phyloP scores from a whole-genome alignment of 1,140 invertebrate species.

The Drosophila sechellia region DNA sequence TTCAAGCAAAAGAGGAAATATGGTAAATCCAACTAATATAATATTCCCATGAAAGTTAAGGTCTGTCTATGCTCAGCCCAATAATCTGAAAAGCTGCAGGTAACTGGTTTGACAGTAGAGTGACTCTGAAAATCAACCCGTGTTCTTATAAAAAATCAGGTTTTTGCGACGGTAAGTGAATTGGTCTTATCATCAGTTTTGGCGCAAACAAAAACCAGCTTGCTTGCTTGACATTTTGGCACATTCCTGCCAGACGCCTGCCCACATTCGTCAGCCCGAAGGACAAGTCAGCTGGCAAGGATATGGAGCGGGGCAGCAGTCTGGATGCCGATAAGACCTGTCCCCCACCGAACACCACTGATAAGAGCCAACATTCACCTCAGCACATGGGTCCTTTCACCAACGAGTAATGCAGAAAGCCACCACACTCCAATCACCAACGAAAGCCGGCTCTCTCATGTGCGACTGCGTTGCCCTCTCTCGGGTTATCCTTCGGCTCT shows the following conservation, averaged over 20 bases:
- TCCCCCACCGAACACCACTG: slow-evolving; percentile 48
- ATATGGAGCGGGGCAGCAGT: slow-evolving; percentile 1
- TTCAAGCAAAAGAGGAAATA: too few relatives aligned
- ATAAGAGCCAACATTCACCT: slow-evolving; percentile 44
- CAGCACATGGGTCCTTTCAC: slow-evolving; percentile 53
- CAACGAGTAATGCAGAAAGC: slow-evolving; percentile 29
- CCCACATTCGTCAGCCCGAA: slow-evolving; percentile 44
- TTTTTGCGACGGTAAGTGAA: slow-evolving; percentile 5
- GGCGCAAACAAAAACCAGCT: slow-evolving; percentile 21
- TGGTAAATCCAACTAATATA: too few relatives aligned
- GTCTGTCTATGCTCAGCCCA: too few relatives aligned
- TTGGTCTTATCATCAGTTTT: slow-evolving; percentile 13
- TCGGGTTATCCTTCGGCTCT: slow-evolving; percentile 28
- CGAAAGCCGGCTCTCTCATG: slow-evolving; percentile 59
- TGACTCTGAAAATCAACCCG: slow-evolving; percentile 15
- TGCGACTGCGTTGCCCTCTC: slow-evolving; percentile 45
- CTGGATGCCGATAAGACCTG: slow-evolving; percentile 28
- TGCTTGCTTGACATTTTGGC: slow-evolving; percentile 46
- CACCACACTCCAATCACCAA: slow-evolving; percentile 51
- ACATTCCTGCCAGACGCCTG: slow-evolving; percentile 45
- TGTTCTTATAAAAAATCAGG: slow-evolving; percentile 1
- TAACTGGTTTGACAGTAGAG: background rate
- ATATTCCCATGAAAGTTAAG: too few relatives aligned
- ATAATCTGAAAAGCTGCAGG: too few relatives aligned
- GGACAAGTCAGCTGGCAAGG: slow-evolving; percentile 17